These are phyloP conservation scores for Chelmon rostratus DNA, from an alignment of 2,797 vertebrate genomes.

Conservation along the genomic window DNA sequence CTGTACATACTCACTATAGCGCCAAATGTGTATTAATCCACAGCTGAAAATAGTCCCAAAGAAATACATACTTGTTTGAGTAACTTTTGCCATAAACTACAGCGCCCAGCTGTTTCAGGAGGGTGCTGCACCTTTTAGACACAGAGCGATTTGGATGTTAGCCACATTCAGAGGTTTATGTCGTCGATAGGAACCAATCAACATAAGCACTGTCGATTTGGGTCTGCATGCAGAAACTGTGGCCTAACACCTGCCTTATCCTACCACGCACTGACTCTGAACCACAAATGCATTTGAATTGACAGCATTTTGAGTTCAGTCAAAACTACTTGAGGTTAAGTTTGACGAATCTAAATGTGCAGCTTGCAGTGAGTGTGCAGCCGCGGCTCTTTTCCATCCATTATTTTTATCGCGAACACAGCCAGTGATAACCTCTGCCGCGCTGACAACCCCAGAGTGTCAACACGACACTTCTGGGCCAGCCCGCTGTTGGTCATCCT, in stretches of 20 bases:
- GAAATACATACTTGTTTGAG: background rate
- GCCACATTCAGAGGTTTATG: background rate
- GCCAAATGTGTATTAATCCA: background rate
- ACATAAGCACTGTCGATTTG: background rate
- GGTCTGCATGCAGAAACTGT: background rate
- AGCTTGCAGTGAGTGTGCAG: background rate
- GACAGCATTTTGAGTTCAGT: background rate
- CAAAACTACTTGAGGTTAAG: background rate
- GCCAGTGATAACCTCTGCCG: constrained; percentile 50
- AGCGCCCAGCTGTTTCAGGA: background rate
- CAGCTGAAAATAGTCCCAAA: background rate
- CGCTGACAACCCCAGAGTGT: constrained; percentile 33
- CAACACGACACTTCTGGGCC: constrained; percentile 36
- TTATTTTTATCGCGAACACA: constrained; percentile 57
- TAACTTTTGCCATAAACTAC: background rate
- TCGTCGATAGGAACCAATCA: background rate
- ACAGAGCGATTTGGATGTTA: background rate
- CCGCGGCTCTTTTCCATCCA: background rate
- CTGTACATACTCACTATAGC: background rate
- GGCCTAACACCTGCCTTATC: background rate
- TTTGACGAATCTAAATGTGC: too few relatives aligned
- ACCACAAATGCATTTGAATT: background rate
- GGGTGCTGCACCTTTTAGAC: background rate
- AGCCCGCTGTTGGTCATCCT: constrained; percentile 1
- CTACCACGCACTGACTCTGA: background rate